Evolutionary conservation across 2,797 vertebrate species (phyloP).

Genomic region (Streptopelia turtur): DNA sequence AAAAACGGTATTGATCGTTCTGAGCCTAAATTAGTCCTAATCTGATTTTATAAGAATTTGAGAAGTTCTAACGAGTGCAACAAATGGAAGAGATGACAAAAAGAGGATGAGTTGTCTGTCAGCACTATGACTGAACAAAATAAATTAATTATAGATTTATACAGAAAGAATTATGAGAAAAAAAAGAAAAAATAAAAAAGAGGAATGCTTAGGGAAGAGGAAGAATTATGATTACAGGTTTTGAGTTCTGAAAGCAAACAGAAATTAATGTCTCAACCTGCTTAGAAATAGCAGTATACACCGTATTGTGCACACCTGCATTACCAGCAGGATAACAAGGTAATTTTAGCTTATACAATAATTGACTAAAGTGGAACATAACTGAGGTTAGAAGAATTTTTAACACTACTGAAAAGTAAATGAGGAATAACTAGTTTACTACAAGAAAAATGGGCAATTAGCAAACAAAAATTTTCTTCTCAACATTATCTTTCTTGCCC

Average conservation of each 20-base stretch:
- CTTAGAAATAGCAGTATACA: neutral
- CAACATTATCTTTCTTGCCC: neutral
- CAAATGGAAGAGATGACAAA: neutral
- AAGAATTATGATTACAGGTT: neutral
- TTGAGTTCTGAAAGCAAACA: neutral
- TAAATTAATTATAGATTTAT: neutral
- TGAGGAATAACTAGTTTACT: neutral
- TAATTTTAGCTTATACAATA: neutral
- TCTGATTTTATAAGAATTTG: neutral
- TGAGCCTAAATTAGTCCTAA: neutral
- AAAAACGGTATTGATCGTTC: neutral
- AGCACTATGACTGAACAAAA: neutral
- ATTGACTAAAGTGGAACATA: neutral
- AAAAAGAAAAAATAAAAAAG: fast-evolving
- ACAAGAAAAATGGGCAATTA: neutral
- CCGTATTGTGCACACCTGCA: neutral
- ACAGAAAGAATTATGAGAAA: neutral
- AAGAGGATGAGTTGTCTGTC: neutral
- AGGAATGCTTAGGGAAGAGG: fast-evolving
- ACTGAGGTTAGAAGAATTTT: neutral
- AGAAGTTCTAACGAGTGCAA: neutral
- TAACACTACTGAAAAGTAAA: neutral
- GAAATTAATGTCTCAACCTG: neutral
- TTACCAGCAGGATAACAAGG: neutral
- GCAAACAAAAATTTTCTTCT: neutral